Conservation (phyloP, 2,797 vertebrate genomes). For the Avahi laniger region DNA sequence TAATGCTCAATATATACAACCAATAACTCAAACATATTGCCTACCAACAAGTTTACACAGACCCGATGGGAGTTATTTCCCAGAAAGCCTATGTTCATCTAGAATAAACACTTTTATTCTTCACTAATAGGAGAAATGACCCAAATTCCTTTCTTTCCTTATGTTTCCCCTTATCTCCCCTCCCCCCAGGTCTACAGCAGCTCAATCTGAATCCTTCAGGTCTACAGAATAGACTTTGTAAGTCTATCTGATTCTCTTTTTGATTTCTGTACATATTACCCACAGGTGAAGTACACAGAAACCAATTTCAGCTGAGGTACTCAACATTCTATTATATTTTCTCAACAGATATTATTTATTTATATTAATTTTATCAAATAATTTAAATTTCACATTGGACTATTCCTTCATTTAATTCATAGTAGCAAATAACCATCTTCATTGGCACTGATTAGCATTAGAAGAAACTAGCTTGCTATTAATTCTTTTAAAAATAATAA, state of each 20-base stretch:
- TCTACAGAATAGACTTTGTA: not conserved
- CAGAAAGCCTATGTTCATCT: not conserved
- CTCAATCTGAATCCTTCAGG: not conserved
- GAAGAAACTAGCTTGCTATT: conserved; percentile 7
- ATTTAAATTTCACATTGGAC: not conserved
- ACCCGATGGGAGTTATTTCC: not conserved
- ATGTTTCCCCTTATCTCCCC: not conserved
- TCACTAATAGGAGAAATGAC: not conserved
- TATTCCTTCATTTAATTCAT: conserved; percentile 7
- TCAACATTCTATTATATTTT: conserved; percentile 17
- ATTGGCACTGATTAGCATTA: not conserved
- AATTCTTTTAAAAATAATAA: not conserved
- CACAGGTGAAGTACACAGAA: conserved; percentile 10
- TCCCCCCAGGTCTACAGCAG: not conserved
- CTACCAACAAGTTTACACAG: not conserved
- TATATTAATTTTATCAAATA: not conserved
- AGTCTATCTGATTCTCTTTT: not conserved
- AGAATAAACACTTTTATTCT: not conserved
- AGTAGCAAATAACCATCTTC: not conserved
- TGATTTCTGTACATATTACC: not conserved
- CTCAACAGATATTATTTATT: not conserved
- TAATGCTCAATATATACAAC: not conserved
- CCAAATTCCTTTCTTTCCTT: not conserved
- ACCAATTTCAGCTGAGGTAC: not conserved
- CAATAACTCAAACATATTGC: not conserved